Conservation (phyloP, 2,888 invertebrate genomes). For the Lobophora halterata region DNA sequence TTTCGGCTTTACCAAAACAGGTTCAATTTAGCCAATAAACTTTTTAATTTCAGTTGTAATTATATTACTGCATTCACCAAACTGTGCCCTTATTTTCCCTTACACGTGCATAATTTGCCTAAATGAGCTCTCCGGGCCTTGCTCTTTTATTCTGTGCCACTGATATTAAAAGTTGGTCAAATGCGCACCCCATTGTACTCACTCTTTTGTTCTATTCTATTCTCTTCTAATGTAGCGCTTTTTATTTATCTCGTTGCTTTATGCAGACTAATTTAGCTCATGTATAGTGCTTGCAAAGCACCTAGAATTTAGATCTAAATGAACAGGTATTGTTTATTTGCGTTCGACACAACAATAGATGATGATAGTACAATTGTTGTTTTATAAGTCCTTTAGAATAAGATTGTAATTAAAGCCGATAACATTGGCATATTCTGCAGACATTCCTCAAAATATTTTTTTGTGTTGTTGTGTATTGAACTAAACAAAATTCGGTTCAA, state of each 20-base stretch:
- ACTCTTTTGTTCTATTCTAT: conserved; percentile 50
- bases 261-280: conserved; percentile 25
- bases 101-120: conserved; percentile 60
- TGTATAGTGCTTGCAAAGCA: too few species aligned
- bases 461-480: too few species aligned
- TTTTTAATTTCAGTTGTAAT: background rate
- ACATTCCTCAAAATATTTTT: too few species aligned
- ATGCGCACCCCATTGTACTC: conserved; percentile 57
- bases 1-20: too few species aligned
- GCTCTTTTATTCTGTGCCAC: conserved; percentile 53
- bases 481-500: too few species aligned
- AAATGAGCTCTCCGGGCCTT: conserved; percentile 58
- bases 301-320: too few species aligned
- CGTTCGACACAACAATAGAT: too few species aligned
- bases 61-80: background rate
- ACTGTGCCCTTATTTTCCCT: conserved; percentile 34
- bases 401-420: too few species aligned
- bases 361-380: too few species aligned
- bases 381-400: too few species aligned
- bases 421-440: too few species aligned
- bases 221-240: conserved; percentile 36
- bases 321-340: too few species aligned
- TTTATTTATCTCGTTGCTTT: conserved; percentile 27
- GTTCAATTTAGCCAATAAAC: background rate
- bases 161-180: conserved; percentile 68